phyloP scores from a whole-genome alignment of 2,888 invertebrate species.

The Congeria kusceri region DNA sequence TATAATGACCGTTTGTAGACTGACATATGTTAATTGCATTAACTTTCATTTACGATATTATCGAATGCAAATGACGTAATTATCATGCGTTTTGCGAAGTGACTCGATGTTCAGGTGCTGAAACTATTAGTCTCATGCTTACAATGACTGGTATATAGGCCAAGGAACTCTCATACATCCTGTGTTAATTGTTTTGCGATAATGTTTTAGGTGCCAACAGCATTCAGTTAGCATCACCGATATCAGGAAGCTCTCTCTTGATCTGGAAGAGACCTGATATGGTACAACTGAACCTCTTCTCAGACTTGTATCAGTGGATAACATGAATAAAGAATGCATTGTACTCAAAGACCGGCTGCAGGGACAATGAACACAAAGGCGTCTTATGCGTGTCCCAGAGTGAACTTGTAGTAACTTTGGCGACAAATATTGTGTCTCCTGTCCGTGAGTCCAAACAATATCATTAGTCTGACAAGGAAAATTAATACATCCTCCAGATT shows the following conservation, averaged over 20 bases:
- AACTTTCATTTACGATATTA: no score
- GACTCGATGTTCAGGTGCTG: no score
- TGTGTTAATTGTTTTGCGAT: no score
- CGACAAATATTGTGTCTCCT: neutral
- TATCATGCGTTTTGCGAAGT: no score
- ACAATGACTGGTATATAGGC: no score
- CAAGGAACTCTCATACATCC: no score
- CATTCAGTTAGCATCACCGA: neutral
- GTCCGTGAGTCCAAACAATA: neutral
- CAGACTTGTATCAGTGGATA: neutral
- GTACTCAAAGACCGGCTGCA: neutral
- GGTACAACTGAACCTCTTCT: neutral
- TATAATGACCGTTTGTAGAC: no score
- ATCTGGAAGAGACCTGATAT: neutral
- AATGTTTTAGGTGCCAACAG: neutral
- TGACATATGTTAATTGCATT: no score
- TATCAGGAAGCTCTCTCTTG: neutral
- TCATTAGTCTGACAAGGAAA: neutral
- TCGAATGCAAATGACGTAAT: no score
- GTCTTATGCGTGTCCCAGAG: neutral
- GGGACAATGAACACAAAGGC: neutral
- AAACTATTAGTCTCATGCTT: no score
- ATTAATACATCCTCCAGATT: neutral
- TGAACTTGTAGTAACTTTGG: neutral
- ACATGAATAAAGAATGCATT: neutral